Conservation (phyloP, 2,113 vertebrate species). For the Edolisoma coerulescens region DNA sequence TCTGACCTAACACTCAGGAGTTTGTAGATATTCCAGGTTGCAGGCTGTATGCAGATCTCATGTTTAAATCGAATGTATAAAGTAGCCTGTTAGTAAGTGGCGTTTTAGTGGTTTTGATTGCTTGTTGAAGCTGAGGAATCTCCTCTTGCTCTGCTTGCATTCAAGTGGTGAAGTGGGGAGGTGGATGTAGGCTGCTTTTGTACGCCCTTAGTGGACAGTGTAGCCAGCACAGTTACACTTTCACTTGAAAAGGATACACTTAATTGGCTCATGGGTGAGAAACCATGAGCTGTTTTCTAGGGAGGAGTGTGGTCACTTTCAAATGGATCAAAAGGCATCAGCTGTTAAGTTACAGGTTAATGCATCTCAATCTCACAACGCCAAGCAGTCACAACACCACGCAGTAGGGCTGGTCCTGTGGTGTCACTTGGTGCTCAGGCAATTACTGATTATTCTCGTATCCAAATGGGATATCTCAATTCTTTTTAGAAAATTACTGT, state of each 20-base stretch:
- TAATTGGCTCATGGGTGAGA: fast-evolving
- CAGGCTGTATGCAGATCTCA: fast-evolving
- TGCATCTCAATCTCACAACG: neutral
- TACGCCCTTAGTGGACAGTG: too few species aligned
- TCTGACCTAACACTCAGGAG: neutral
- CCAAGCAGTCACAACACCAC: neutral
- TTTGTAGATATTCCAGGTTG: neutral
- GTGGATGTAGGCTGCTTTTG: neutral
- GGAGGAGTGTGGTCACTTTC: neutral
- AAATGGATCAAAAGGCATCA: neutral
- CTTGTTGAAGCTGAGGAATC: neutral
- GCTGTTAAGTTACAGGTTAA: fast-evolving
- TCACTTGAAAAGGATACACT: fast-evolving
- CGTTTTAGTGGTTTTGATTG: neutral
- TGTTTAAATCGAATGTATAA: neutral
- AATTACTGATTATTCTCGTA: neutral
- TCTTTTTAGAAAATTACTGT: neutral
- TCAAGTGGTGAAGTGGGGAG: neutral
- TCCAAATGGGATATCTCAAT: neutral
- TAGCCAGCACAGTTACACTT: neutral
- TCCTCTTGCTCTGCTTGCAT: neutral
- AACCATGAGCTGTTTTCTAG: neutral
- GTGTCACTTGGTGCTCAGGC: neutral
- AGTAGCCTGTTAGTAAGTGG: neutral
- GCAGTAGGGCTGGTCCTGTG: neutral